Conservation (phyloP, 2,888 invertebrate genomes). For the Fragum fragum region DNA sequence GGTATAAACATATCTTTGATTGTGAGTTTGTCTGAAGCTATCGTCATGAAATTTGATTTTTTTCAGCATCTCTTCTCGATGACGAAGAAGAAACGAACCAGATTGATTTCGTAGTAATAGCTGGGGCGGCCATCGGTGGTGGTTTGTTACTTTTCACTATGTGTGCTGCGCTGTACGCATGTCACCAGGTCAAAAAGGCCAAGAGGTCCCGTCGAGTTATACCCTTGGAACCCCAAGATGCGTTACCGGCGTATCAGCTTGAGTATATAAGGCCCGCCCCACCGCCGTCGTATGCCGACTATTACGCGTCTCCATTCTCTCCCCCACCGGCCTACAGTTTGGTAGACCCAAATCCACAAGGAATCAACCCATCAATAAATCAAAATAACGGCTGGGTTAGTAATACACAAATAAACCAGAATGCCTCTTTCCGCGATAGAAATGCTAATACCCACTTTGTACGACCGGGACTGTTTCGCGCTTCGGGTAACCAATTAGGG, state of each 20-base stretch:
- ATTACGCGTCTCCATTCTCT: constrained; percentile 45
- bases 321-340: constrained; percentile 57
- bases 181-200: constrained; percentile 51
- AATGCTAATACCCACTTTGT: constrained; percentile 49
- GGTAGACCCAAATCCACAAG: constrained; percentile 52
- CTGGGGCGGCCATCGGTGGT: constrained; percentile 39
- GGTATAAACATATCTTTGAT: too few species aligned
- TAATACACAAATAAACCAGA: not conserved
- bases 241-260: constrained; percentile 20
- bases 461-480: not conserved
- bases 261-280: constrained; percentile 36
- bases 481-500: not conserved
- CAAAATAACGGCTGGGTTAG: not conserved
- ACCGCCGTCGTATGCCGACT: constrained; percentile 59
- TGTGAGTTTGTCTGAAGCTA: too few species aligned
- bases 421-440: constrained; percentile 22
- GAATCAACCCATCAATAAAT: not conserved
- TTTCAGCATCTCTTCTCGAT: constrained; percentile 48
- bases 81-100: constrained; percentile 26
- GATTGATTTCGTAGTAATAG: constrained; percentile 30
- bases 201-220: constrained; percentile 39
- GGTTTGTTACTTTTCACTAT: constrained; percentile 41
- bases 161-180: constrained; percentile 39
- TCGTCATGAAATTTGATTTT: too few species aligned
- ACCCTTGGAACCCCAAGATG: not conserved